Conservation (phyloP, 2,888 invertebrate species). For the Gortyna flavago region DNA sequence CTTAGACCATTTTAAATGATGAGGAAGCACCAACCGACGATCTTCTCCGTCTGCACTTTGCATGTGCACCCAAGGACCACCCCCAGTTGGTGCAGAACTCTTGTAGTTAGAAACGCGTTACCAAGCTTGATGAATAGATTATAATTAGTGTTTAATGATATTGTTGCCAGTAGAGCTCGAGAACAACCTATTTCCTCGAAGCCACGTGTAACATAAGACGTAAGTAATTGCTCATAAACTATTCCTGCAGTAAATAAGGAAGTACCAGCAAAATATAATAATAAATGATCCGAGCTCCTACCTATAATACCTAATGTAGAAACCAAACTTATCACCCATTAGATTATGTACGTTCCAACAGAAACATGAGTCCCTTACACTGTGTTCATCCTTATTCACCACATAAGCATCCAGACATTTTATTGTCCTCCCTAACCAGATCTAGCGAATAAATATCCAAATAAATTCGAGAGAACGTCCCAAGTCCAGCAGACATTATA, state of each 20-base stretch:
- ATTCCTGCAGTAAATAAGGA: too few relatives aligned
- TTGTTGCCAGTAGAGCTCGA: not conserved
- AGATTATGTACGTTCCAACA: not conserved
- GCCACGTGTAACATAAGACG: not conserved
- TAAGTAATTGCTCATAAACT: not conserved
- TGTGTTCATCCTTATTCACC: constrained; percentile 8
- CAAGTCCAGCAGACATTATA: constrained; percentile 56
- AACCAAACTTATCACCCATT: not conserved
- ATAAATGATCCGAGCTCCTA: not conserved
- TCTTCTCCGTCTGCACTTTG: not conserved
- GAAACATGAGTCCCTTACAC: constrained; percentile 11
- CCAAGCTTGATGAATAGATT: not conserved
- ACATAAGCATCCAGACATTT: constrained; percentile 27
- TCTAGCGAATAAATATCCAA: constrained; percentile 37
- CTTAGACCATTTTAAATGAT: not conserved
- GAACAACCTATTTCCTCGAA: not conserved
- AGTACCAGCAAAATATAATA: not conserved
- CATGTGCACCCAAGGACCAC: not conserved
- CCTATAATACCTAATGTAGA: not conserved
- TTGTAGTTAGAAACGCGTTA: not conserved
- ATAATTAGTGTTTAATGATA: not conserved
- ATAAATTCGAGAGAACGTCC: constrained; percentile 29
- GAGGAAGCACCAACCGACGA: not conserved
- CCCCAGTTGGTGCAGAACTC: not conserved
- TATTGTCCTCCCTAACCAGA: constrained; percentile 23